Evolutionary conservation across 2,113 vertebrate genomes (phyloP).

Genomic region (Gnathonemus longibarbis): DNA sequence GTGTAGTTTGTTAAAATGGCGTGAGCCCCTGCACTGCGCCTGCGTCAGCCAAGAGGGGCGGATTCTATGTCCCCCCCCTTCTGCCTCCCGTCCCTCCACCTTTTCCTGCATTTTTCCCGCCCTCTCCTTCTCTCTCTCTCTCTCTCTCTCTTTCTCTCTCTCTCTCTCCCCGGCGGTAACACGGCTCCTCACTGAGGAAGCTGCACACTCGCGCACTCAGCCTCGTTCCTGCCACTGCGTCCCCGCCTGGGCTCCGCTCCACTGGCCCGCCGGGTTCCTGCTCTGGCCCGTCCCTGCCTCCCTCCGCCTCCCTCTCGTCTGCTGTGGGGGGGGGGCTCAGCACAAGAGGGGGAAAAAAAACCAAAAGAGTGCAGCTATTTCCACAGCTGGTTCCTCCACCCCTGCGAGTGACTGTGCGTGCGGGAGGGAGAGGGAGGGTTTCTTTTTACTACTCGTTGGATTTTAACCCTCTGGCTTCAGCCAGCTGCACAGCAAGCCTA

Average conservation of each 20-base stretch:
- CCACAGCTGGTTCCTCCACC: slow-evolving; percentile 76
- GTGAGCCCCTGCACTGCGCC: slow-evolving; percentile 27
- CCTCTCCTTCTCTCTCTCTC: slow-evolving; percentile 26
- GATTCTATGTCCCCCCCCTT: slow-evolving; percentile 22
- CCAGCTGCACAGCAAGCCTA: background rate
- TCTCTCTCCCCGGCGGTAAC: slow-evolving; percentile 23
- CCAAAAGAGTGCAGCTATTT: slow-evolving; percentile 66
- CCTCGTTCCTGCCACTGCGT: slow-evolving; percentile 58
- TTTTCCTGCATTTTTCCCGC: slow-evolving; percentile 27
- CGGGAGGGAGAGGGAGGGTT: slow-evolving; percentile 48
- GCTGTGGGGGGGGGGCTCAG: slow-evolving; percentile 30
- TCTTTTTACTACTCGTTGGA: slow-evolving; percentile 44
- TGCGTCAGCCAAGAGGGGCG: slow-evolving; percentile 26
- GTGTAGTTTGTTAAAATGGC: slow-evolving; percentile 24
- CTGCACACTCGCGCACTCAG: background rate
- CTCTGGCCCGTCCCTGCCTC: slow-evolving; percentile 38
- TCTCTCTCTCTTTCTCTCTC: slow-evolving; percentile 19
- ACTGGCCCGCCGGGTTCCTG: slow-evolving; percentile 47
- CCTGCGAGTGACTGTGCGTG: slow-evolving; percentile 58
- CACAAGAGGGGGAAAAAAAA: slow-evolving; percentile 20
- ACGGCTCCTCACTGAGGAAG: slow-evolving; percentile 25
- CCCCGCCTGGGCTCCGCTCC: slow-evolving; percentile 70
- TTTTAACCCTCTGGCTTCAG: slow-evolving; percentile 35
- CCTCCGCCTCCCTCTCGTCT: slow-evolving; percentile 34
- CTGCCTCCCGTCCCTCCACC: slow-evolving; percentile 23